Evolutionary conservation across 2,797 vertebrate species (phyloP).

Genomic region (Sandelia bainsii): DNA sequence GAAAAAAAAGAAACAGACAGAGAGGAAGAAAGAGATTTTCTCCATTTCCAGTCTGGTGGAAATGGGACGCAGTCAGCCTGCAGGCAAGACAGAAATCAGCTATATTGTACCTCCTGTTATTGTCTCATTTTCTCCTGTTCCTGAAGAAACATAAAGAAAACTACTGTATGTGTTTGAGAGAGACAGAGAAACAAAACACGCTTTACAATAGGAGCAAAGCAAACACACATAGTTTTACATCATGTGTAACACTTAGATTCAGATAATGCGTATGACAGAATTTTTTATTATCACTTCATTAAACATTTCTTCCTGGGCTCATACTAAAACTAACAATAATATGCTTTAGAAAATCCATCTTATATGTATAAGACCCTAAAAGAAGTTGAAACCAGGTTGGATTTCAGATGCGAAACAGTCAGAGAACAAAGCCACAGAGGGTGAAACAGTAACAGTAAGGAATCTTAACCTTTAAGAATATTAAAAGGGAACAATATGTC

Average conservation of each 20-base stretch:
- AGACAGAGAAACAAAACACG: too few relatives aligned
- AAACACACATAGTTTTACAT: background rate
- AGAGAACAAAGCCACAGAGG: background rate
- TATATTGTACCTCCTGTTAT: conserved; percentile 27
- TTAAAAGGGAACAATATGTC: background rate
- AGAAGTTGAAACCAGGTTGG: background rate
- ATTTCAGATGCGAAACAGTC: background rate
- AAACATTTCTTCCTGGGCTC: background rate
- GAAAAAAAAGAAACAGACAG: background rate
- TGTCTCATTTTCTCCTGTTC: conserved; percentile 9
- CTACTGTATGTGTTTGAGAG: background rate
- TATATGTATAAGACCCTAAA: background rate
- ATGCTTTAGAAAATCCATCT: background rate
- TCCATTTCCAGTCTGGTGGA: conserved; percentile 59
- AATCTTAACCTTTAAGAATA: background rate
- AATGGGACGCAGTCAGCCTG: conserved; percentile 57
- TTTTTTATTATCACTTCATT: background rate
- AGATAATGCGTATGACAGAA: too few relatives aligned
- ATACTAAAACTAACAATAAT: background rate
- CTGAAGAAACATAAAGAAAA: conserved; percentile 5
- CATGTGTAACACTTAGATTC: background rate
- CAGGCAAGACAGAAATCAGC: conserved; percentile 43
- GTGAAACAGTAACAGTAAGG: background rate
- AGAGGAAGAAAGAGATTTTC: conserved; percentile 41
- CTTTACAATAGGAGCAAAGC: too few relatives aligned